Conservation (phyloP, 2,888 invertebrate genomes). For the Drosophila anomelani region DNA sequence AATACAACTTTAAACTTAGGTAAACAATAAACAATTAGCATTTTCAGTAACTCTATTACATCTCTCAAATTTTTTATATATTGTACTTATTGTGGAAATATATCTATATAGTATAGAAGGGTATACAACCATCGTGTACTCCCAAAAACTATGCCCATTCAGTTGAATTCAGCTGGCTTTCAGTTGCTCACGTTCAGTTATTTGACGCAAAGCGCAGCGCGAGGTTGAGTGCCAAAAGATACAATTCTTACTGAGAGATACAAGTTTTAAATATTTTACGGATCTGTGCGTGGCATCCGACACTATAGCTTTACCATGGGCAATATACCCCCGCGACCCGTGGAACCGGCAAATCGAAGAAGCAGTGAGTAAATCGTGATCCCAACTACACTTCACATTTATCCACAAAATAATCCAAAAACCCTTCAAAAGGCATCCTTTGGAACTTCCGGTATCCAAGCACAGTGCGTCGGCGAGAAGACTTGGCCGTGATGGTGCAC, state of each 20-base stretch:
- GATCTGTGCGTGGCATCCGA: constrained; percentile 17
- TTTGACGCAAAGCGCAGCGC: constrained; percentile 52
- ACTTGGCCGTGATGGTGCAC: constrained; percentile 76
- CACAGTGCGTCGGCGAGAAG: constrained; percentile 78
- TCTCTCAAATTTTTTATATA: not conserved
- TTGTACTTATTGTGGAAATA: not conserved
- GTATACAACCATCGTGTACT: constrained; percentile 7
- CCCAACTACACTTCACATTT: not conserved
- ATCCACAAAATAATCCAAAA: not conserved
- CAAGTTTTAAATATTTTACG: constrained; percentile 23
- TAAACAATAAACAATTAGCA: too few species aligned
- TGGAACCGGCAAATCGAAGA: constrained; percentile 65
- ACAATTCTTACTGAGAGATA: constrained; percentile 39
- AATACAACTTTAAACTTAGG: not conserved
- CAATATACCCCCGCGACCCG: constrained; percentile 71
- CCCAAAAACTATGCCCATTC: not conserved
- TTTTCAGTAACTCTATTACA: not conserved
- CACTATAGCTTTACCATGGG: constrained; percentile 66
- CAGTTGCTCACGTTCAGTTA: constrained; percentile 53
- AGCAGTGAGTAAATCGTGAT: constrained; percentile 64
- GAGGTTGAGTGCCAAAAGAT: constrained; percentile 53
- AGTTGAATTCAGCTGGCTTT: constrained; percentile 45
- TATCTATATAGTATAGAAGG: not conserved
- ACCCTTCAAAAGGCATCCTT: constrained; percentile 80
- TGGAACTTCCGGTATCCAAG: constrained; percentile 85